Base-by-base conservation (phyloP, 1,140 invertebrate genomes). In the Prorops nasuta region DNA sequence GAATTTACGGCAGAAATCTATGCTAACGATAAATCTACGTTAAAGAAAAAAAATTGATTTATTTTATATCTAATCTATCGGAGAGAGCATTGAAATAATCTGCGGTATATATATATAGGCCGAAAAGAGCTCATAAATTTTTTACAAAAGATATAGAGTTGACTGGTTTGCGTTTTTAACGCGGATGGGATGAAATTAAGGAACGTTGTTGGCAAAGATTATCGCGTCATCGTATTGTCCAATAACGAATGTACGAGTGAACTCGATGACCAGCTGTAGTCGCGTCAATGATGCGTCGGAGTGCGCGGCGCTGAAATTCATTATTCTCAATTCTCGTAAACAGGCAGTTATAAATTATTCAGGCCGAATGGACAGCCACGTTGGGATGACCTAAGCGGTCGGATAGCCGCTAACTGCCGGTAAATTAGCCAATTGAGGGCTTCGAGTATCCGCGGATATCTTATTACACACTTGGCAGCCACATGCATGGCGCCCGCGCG, bases 391-490 rank as follows among this genome's bases (percentile, higher is more conserved):
- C 74, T 76, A 77, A 74, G 71, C 72, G 72, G 49, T 74, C 64
- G 71, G 63, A 74, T 72, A 76, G 71, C 66, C 63, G 69, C 68
- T 72, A 76, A 74, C 74, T 75, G 74, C 72, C 67, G 69, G 66
- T 74, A 76, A 76, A 77, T 77, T 77, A 77, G 70, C 74, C 75
- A 77, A 77, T 77, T 77, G 75, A 77, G 75, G 74, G 69, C 75
- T 76, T 77, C 74, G 75, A 77, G 74, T 77, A 74, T 77, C 75
- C 75, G 75, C 75, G 74, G 75, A 77, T 77, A 77, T 77, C 75
- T 76, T 76, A 77, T 77, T 77, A 76, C 74, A 76, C 67, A 73
- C 72, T 76, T 74, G 66, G 63, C 65, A 64, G 62, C 62, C 63
- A 65, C 64, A 58, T 56, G 59, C 57, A 71, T 74, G 64, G 71